phyloP scores from a whole-genome alignment of 1,140 invertebrate genomes.

The Leguminivora glycinivorella region DNA sequence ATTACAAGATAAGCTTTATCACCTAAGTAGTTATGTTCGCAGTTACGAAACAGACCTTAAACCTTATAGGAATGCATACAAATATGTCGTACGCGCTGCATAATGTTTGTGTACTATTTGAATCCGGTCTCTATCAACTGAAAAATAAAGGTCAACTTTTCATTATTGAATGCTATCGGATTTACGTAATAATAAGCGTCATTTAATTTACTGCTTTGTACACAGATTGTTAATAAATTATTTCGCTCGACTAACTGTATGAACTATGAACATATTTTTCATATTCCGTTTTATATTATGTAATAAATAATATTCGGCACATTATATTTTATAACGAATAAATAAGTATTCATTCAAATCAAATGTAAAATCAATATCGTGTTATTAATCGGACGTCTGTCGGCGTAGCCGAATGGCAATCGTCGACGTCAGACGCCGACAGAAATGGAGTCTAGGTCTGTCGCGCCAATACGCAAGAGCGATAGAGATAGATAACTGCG shows the following conservation, averaged over 20 bases:
- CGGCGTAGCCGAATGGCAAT: too few relatives aligned
- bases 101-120: not conserved
- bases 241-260: not conserved
- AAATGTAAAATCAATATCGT: too few relatives aligned
- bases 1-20: not conserved
- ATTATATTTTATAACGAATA: too few relatives aligned
- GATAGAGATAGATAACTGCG: too few relatives aligned
- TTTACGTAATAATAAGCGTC: constrained; percentile 24
- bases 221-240: not conserved
- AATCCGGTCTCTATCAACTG: not conserved
- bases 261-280: not conserved
- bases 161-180: not conserved
- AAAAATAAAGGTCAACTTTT: constrained; percentile 22
- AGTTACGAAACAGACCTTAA: not conserved
- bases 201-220: constrained; percentile 11
- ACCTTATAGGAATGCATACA: not conserved
- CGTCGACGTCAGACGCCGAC: too few relatives aligned
- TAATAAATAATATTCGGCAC: not conserved
- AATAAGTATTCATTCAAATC: too few relatives aligned
- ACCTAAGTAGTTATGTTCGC: not conserved
- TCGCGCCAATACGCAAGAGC: too few relatives aligned
- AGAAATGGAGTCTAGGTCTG: too few relatives aligned
- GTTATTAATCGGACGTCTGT: too few relatives aligned
- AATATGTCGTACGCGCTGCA: not conserved
- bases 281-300: not conserved